Evolutionary conservation across 2,888 invertebrate genomes (phyloP), one percentile per base, ranked within the genome.

Genomic region (Aricia artaxerxes): DNA sequence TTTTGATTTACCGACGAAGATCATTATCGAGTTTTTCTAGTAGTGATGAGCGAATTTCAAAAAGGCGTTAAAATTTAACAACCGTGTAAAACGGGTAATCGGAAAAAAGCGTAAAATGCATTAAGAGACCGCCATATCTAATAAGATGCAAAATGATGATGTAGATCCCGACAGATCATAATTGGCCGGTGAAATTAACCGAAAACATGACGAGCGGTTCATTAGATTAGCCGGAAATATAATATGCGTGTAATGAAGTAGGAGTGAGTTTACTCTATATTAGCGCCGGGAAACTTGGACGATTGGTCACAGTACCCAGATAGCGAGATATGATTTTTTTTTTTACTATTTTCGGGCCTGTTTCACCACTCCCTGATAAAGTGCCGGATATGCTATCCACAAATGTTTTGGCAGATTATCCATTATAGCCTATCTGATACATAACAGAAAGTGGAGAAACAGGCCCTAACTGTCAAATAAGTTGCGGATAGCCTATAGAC

Each of bases 261-360:
- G 79, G 80, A 79, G 83, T 83, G 84, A 84, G 83, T 84, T 83
- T 84, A 84, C 82, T 84, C 83, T 82, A 57, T 79, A 82, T 82
- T 83, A 82, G 79, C 80, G 73, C 79, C 72, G 31, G 76, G 73
- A 81, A 80, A 72, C 72, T 61, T 35, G 24, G 44, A 24, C 16
- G 76, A 80, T 82, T 80, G 53, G 81, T 64, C 40, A 76, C 78
- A 79, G 78, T 79, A 38, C 2, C 31, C 57, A 44, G 57, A 61
- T 73, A 31, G 35, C 24, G 64, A 24, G 11, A 64, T 64, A 64
- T 24, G 64, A 24, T 24, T 24, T 24, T 24, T 24, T 24, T 64
- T 64, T 31, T 64, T 64, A 64, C 64, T 64, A 44, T 38, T 38
- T 40, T 40, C 0, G 4, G 38, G 38, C 38, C 38, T 40, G 38